Base-by-base conservation (phyloP, 2,797 vertebrate genomes). In the Sebastes minor region DNA sequence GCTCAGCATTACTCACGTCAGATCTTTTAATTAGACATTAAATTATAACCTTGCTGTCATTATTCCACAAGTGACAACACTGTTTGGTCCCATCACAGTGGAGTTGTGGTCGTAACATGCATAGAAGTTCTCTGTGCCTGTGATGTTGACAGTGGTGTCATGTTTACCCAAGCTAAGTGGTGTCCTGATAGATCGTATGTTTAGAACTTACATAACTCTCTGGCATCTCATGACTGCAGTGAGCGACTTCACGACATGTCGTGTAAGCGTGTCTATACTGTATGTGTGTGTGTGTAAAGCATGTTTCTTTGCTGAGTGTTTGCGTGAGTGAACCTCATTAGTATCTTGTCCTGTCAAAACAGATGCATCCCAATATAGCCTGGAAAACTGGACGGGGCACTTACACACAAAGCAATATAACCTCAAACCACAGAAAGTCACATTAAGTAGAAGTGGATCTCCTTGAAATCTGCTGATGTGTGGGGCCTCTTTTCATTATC, bases 111-210 rank as follows among this genome's bases (percentile, higher is more conserved):
- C 61, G 23, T 35, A 65, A 60, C 64, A 67, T 65, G 28, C 38
- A 18, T 38, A 20, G 46, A 65, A 32, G 76, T 33, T 71, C 13
- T 67, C 11, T 74, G 64, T 63, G 28, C 56, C 42, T 52, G 25
- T 69, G 23, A 35, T 22, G 72, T 83, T 73, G 74, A 80, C 78
- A 14, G 46, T 35, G 28, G 73, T 75, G 86, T 82, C 69, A 76
- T 83, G 78, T 90, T 93, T 91, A 88, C 75, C 52, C 55, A 73
- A 57, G 57, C 75, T 78, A 72, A 90, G 86, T 57, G 60, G 80
- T 72, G 28, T 74, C 82, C 35, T 80, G 60, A 81, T 74, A 38
- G 63, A 84, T 83, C 16, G 12, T 73, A 42, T 78, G 80, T 80
- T 79, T 75, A 59, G 20, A 82, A 8, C 13, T 91, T 87, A 22